phyloP scores from a whole-genome alignment of 2,888 invertebrate genomes.

The Aphodius sticticus region DNA sequence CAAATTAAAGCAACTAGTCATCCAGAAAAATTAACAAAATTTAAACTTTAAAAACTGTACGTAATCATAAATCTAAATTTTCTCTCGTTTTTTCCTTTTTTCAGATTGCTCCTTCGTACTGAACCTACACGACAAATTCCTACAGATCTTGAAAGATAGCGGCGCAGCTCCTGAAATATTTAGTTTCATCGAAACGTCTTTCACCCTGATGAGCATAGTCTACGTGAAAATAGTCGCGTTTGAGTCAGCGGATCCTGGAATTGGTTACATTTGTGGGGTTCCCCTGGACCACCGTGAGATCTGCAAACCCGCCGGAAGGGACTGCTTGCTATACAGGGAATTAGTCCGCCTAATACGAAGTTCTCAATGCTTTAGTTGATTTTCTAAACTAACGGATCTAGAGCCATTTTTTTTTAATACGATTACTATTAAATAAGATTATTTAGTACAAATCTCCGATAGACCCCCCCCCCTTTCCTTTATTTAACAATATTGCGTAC shows the following conservation, averaged over 20 bases:
- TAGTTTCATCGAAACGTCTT: slow-evolving; percentile 80
- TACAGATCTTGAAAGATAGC: slow-evolving; percentile 63
- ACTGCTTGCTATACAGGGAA: slow-evolving; percentile 74
- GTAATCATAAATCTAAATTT: neutral
- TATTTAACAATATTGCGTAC: too few relatives aligned
- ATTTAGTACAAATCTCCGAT: neutral
- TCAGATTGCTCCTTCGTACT: slow-evolving; percentile 76
- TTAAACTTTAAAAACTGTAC: too few relatives aligned
- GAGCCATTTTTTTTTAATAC: neutral
- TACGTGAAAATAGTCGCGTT: slow-evolving; percentile 79
- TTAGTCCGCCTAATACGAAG: slow-evolving; percentile 67
- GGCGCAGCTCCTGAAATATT: slow-evolving; percentile 68
- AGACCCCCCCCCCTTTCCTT: too few relatives aligned
- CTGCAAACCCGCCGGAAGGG: slow-evolving; percentile 80
- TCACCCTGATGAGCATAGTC: slow-evolving; percentile 78
- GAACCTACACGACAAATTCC: slow-evolving; percentile 71
- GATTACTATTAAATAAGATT: slow-evolving; percentile 12
- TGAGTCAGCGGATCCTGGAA: slow-evolving; percentile 83
- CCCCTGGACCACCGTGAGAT: slow-evolving; percentile 84
- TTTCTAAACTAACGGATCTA: neutral
- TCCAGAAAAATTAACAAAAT: too few relatives aligned
- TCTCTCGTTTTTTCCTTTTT: slow-evolving; percentile 35
- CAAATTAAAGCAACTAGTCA: too few relatives aligned
- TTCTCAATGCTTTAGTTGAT: slow-evolving; percentile 24
- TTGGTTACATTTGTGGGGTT: slow-evolving; percentile 78